These are phyloP conservation scores for Sebastes umbrosus DNA, from an alignment of 2,797 vertebrate species.

Conservation along the genomic window DNA sequence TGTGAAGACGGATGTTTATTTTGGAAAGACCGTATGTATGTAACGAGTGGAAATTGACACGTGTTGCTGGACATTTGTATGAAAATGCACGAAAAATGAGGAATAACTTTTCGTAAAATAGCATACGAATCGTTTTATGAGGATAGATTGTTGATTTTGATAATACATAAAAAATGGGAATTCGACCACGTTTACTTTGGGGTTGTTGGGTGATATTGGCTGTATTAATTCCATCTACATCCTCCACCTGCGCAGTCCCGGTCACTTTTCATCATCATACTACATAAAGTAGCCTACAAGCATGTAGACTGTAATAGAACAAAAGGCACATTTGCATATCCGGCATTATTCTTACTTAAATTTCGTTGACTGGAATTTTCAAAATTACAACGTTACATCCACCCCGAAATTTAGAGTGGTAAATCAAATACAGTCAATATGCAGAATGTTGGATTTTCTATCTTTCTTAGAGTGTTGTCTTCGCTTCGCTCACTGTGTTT, in stretches of 20 bases:
- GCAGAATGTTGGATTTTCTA: not conserved
- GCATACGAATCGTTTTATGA: accelerated
- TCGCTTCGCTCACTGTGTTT: not conserved
- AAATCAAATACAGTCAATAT: not conserved
- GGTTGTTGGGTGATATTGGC: accelerated
- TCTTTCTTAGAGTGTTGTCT: not conserved
- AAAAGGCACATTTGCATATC: not conserved
- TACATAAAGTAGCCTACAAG: not conserved
- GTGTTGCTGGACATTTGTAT: too few species aligned
- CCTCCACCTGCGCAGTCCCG: accelerated
- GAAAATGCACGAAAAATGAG: accelerated
- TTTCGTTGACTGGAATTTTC: not conserved
- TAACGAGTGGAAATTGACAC: accelerated
- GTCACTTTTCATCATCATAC: not conserved
- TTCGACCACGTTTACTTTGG: too few species aligned
- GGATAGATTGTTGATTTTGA: too few species aligned
- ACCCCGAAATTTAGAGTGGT: not conserved
- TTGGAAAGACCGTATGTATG: too few species aligned
- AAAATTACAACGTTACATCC: not conserved
- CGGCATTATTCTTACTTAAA: not conserved
- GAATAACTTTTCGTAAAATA: accelerated
- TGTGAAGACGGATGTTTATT: accelerated
- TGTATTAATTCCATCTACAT: not conserved
- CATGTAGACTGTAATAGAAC: not conserved
- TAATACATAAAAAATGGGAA: too few species aligned